Percentiles rank a stretch among this genome's conserved stretches.
Conservation (phyloP, 2,888 invertebrate genomes). For the Cyclophora punctaria region DNA sequence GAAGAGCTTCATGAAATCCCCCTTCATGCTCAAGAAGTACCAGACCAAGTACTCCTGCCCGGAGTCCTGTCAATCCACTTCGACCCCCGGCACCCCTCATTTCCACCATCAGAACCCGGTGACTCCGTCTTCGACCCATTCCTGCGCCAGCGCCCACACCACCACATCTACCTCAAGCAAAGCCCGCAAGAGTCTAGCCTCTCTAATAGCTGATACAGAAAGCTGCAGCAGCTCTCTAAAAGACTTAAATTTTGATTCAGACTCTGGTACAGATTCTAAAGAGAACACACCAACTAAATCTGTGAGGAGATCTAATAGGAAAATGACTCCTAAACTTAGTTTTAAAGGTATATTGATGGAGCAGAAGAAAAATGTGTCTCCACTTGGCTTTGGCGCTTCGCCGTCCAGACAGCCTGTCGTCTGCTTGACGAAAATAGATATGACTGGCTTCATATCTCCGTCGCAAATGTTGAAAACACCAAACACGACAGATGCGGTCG, state of each 20-base stretch:
- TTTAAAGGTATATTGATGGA: conserved; percentile 60
- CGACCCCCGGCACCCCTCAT: conserved; percentile 61
- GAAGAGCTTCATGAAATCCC: conserved; percentile 66
- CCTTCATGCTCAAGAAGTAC: conserved; percentile 64
- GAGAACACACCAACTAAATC: conserved; percentile 62
- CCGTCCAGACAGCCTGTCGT: conserved; percentile 47
- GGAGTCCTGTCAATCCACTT: conserved; percentile 46
- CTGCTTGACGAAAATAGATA: conserved; percentile 55
- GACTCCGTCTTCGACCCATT: conserved; percentile 63
- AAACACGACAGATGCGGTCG: conserved; percentile 42
- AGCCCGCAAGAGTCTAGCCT: conserved; percentile 61
- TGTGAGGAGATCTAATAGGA: conserved; percentile 41
- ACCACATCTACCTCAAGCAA: conserved; percentile 61
- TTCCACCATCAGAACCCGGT: conserved; percentile 49
- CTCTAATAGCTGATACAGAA: conserved; percentile 65
- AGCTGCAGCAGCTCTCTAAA: conserved; percentile 70
- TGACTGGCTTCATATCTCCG: conserved; percentile 47
- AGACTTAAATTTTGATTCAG: conserved; percentile 66
- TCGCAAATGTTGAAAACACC: conserved; percentile 63
- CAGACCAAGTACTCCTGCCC: conserved; percentile 50
- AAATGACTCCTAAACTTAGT: conserved; percentile 52
- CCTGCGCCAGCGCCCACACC: conserved; percentile 57
- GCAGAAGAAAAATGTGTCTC: conserved; percentile 45
- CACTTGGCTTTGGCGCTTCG: conserved; percentile 20
- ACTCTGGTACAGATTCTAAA: conserved; percentile 63